A percentile compares a stretch with the other conserved stretches of the same genome.
Evolutionary conservation across 64 coral and sea anemone genomes (phyloP).

Genomic region (Pocillopora damicornis): DNA sequence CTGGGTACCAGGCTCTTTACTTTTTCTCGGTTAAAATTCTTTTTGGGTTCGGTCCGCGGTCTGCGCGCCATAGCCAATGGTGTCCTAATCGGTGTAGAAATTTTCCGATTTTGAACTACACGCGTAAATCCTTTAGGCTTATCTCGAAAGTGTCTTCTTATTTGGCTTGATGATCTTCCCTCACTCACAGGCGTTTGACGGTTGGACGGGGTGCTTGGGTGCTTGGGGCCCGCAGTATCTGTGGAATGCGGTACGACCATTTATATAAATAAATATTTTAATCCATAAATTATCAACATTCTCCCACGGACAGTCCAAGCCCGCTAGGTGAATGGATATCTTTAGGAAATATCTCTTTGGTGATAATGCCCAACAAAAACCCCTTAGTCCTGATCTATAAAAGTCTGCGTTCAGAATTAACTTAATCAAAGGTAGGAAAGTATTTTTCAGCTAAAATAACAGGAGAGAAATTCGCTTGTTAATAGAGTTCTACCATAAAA

Average conservation of each 20-base stretch:
- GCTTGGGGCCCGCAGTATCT: background rate
- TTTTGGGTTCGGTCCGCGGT: background rate
- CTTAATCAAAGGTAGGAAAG: no score
- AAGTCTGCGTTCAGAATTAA: no score
- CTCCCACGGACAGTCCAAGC: no score
- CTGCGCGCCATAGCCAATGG: background rate
- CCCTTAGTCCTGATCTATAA: no score
- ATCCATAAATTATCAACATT: background rate
- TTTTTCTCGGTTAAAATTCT: background rate
- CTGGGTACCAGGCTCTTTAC: background rate
- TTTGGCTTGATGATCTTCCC: background rate
- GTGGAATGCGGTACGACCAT: background rate
- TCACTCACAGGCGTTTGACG: background rate
- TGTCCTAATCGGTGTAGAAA: background rate
- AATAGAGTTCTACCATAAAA: no score
- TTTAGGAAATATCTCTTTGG: no score
- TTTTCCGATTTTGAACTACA: background rate
- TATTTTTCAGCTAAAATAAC: no score
- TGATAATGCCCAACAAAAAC: no score
- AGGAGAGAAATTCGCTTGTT: no score
- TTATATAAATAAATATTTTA: background rate
- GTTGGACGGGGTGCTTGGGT: background rate
- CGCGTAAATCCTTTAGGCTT: constrained; percentile 29
- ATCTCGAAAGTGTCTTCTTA: constrained; percentile 6
- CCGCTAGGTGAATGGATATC: no score